phyloP scores from a whole-genome alignment of 1,140 invertebrate genomes.

The Scylla paramamosain region DNA sequence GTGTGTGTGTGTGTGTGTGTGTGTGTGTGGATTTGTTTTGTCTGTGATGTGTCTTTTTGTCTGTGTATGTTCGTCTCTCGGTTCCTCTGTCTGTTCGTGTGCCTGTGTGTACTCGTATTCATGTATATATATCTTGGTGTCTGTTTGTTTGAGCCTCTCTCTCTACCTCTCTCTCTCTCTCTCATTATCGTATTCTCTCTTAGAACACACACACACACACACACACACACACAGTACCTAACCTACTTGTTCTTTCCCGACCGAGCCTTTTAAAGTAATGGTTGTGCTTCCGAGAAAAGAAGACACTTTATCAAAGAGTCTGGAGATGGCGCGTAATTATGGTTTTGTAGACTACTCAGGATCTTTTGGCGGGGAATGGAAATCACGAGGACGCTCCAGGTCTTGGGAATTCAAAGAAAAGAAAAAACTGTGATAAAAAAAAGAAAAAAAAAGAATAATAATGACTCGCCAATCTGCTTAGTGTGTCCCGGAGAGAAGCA shows the following conservation, averaged over 20 bases:
- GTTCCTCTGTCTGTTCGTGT: not conserved
- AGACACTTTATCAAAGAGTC: too few relatives aligned
- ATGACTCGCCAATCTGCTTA: not conserved
- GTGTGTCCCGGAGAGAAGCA: not conserved
- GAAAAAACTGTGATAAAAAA: not conserved
- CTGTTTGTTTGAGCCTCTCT: not conserved
- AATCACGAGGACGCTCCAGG: not conserved
- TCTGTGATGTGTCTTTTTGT: constrained; percentile 33
- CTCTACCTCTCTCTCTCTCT: constrained; percentile 39
- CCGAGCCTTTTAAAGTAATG: too few relatives aligned
- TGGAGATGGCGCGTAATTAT: too few relatives aligned
- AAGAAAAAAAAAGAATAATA: not conserved
- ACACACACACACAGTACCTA: too few relatives aligned
- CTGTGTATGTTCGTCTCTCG: not conserved
- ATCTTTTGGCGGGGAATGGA: not conserved
- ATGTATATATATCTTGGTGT: not conserved
- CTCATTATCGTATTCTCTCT: constrained; percentile 27
- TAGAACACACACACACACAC: too few relatives aligned
- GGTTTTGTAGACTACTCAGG: not conserved
- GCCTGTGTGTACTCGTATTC: not conserved
- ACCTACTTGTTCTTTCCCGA: too few relatives aligned
- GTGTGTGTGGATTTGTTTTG: not conserved
- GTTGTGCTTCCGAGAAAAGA: too few relatives aligned
- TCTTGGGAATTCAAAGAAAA: not conserved
- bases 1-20: constrained; percentile 33